These are phyloP conservation scores for Trichosurus vulpecula DNA, from an alignment of 2,797 vertebrate species.

Conservation along the genomic window DNA sequence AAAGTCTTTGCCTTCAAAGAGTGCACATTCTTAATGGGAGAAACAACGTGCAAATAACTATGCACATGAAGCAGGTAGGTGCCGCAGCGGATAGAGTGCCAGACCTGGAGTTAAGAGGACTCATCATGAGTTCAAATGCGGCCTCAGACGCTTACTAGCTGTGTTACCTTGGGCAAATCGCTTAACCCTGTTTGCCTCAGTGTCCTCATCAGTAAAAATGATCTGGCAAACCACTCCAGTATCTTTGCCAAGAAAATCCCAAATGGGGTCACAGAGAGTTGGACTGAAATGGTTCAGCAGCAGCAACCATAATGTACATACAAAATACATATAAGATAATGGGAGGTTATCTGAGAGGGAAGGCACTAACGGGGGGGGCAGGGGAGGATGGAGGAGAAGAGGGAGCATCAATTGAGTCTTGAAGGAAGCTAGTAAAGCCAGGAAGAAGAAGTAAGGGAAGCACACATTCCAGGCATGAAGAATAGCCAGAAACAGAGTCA, in stretches of 20 bases:
- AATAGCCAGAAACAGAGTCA: not conserved
- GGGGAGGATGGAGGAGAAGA: rapidly evolving
- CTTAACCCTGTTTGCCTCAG: no score
- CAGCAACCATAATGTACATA: not conserved
- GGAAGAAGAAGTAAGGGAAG: not conserved
- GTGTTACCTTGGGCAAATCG: not conserved
- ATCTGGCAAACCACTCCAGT: not conserved
- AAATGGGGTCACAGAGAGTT: not conserved
- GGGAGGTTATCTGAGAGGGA: not conserved
- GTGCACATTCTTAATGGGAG: not conserved
- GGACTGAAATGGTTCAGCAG: not conserved
- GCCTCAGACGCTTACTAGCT: not conserved
- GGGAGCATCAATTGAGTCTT: not conserved
- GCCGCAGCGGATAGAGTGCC: no score
- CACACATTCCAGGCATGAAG: not conserved
- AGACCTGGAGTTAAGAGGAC: not conserved
- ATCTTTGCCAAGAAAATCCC: not conserved
- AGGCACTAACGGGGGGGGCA: not conserved
- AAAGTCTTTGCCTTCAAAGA: not conserved
- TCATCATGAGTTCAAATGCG: not conserved
- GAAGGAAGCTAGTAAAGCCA: not conserved
- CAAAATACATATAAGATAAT: not conserved
- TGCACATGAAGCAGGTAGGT: not conserved
- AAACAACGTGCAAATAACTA: not conserved
- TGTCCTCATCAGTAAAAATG: no score